Evolutionary conservation across 2,888 invertebrate genomes (phyloP).

Genomic region (Oxycera nigricornis): DNA sequence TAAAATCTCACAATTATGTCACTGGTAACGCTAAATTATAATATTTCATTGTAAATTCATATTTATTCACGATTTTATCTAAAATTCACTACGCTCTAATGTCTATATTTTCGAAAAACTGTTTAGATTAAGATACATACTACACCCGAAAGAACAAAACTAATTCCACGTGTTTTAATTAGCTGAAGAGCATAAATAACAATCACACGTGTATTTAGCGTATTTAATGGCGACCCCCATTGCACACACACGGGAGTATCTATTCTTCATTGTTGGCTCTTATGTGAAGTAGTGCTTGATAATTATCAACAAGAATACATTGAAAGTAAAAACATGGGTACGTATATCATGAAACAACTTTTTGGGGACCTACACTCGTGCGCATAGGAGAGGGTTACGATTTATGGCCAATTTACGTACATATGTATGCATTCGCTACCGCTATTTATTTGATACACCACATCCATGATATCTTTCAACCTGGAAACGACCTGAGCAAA

Average conservation of each 20-base stretch:
- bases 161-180: constrained; percentile 45
- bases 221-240: constrained; percentile 14
- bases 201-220: constrained; percentile 40
- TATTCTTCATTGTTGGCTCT: background rate
- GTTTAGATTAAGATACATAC: too few species aligned
- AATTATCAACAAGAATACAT: background rate
- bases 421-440: background rate
- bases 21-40: too few species aligned
- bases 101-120: too few species aligned
- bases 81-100: too few species aligned
- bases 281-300: background rate
- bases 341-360: background rate
- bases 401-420: constrained; percentile 37
- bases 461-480: background rate
- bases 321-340: background rate
- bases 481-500: background rate
- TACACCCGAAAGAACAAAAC: too few species aligned
- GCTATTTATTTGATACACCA: background rate
- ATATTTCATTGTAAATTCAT: too few species aligned
- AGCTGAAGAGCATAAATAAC: constrained; percentile 41
- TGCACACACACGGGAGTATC: background rate
- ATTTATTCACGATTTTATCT: too few species aligned
- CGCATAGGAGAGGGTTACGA: constrained; percentile 11
- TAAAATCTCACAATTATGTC: too few species aligned
- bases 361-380: background rate